Conservation (phyloP, 2,888 invertebrate species). For the Polia nebulosa region DNA sequence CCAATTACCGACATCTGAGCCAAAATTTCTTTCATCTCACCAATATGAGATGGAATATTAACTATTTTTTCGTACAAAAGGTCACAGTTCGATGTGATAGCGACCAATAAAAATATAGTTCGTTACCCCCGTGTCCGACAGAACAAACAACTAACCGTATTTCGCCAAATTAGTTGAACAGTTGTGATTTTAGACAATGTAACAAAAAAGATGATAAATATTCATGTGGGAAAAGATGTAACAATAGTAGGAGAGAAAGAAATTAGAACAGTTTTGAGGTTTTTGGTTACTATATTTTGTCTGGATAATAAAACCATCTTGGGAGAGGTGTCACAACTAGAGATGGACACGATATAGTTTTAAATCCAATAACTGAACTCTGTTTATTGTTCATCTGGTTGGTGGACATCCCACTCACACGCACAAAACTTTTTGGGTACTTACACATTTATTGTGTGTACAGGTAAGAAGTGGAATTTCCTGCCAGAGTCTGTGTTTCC, state of each 20-base stretch:
- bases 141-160: conserved; percentile 52
- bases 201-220: conserved; percentile 34
- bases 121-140: conserved; percentile 42
- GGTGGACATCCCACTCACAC: too few species aligned
- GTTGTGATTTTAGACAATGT: conserved; percentile 16
- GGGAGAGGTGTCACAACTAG: too few species aligned
- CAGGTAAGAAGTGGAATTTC: too few species aligned
- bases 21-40: conserved; percentile 18
- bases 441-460: too few species aligned
- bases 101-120: conserved; percentile 40
- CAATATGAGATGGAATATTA: conserved; percentile 6
- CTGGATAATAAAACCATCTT: not conserved
- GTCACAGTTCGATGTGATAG: conserved; percentile 55
- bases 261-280: not conserved
- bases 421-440: too few species aligned
- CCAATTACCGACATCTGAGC: not conserved
- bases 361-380: too few species aligned
- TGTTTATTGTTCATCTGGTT: too few species aligned
- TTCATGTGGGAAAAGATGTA: conserved; percentile 35
- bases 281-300: not conserved
- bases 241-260: conserved; percentile 26
- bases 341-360: too few species aligned
- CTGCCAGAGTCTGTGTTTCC: too few species aligned
- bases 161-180: conserved; percentile 28
- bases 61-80: conserved; percentile 33